Base-by-base conservation (phyloP, 2,113 vertebrate genomes). In the Microtus ochrogaster region DNA sequence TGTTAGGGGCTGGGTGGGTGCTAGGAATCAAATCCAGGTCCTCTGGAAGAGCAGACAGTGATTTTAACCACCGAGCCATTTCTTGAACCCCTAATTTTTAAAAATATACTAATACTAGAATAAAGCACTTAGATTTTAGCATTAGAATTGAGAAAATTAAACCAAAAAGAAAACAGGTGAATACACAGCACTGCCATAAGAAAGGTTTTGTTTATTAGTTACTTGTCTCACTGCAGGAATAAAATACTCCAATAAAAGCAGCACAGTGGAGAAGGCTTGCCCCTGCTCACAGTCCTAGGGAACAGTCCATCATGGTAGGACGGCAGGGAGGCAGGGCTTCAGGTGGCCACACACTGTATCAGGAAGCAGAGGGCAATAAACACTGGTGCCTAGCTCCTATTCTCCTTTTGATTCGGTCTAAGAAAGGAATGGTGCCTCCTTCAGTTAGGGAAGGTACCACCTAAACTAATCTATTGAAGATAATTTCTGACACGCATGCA, bases 81-180 rank as follows among this genome's bases (percentile, higher is more conserved):
- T 81, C 19, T 55, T 49, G 12, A 55, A 21, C 36, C 33, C 49
- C 52, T 81, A 22, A 13, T n/a, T 55, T 13, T 58, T 13, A 13
- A 55, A 81, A 58, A 81, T 81, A 81, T 87, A 58, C 55, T 19
- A 58, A 19, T 83, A 58, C 41, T 94, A 78, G 39, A 95, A 90
- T 52, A 88, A 96, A 93, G 90, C 3, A 92, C 70, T 73, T 92
- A 13, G 8, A 82, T 89, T 58, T 91, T 90, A 92, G 63, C 36
- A 66, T 44, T 14, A 92, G n/a, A 91, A 91, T 30, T 36, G 22
- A 7, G 12, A 86, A 84, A 83, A 84, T 52, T 74, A 49, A 77
- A 47, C n/a, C 24, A 82, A 79, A 91, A 94, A 74, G 66, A 86
- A 91, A 77, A 74, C 41, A 73, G 65, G n/a, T 85, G 21, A 92